Percentiles rank a stretch among this genome's conserved stretches.
phyloP scores from a whole-genome alignment of 2,797 vertebrate genomes.

The Pempheris klunzingeri region DNA sequence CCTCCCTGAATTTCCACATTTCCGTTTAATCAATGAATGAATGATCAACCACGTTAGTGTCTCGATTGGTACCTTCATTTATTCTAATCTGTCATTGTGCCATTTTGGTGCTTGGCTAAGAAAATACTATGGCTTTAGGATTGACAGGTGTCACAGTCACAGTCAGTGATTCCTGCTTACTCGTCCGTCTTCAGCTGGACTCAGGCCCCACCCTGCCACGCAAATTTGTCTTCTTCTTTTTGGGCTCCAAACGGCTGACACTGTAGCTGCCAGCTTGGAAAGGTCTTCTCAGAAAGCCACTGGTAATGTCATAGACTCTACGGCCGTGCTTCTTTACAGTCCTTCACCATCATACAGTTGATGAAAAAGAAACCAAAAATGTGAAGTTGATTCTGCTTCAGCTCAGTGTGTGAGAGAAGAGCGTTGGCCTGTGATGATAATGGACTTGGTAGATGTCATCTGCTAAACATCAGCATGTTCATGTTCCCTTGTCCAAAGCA shows the following conservation, averaged over 20 bases:
- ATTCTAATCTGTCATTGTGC: not conserved
- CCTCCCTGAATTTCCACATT: conserved; percentile 14
- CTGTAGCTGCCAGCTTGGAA: conserved; percentile 11
- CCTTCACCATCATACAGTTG: no score
- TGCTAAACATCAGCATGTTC: not conserved
- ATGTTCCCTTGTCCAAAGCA: not conserved
- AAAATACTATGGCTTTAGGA: not conserved
- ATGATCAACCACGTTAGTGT: not conserved
- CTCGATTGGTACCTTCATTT: not conserved
- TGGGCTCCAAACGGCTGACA: not conserved
- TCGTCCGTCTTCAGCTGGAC: not conserved
- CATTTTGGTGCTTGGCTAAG: not conserved
- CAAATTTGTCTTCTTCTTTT: conserved; percentile 3
- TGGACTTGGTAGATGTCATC: no score
- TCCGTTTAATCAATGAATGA: conserved; percentile 26
- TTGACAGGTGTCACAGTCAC: conserved; percentile 42
- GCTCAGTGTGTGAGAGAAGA: not conserved
- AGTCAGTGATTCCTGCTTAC: conserved; percentile 11
- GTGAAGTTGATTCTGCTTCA: not conserved
- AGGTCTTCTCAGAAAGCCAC: not conserved
- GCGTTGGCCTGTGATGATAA: no score
- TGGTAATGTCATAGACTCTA: not conserved
- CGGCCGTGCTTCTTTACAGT: not conserved
- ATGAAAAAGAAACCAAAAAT: not conserved
- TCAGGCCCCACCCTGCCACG: not conserved